Evolutionary conservation across 2,797 vertebrate species (phyloP).

Genomic region (Pipistrellus pygmaeus): DNA sequence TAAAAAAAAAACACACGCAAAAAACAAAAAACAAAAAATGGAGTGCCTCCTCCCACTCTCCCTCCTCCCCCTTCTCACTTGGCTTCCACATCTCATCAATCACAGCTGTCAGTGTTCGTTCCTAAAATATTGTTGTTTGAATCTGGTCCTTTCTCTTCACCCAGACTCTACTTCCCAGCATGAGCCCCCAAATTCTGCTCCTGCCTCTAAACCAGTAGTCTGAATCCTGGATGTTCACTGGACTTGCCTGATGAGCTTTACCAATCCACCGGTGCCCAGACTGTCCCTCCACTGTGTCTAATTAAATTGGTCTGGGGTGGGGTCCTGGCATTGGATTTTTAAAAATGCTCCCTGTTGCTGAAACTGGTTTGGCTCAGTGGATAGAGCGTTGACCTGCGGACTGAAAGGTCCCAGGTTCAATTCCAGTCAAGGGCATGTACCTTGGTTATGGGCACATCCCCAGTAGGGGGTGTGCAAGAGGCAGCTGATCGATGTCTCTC

Average conservation of each 20-base stretch:
- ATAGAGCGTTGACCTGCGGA: no score
- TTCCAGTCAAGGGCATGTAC: no score
- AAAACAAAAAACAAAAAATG: background rate
- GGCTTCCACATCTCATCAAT: conserved; percentile 30
- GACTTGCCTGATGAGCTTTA: background rate
- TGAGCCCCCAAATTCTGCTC: background rate
- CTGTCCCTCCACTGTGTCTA: background rate
- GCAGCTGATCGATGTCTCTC: no score
- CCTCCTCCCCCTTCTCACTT: background rate
- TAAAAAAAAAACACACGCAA: no score
- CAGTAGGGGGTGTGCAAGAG: no score
- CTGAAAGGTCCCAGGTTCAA: no score
- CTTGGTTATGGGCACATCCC: no score
- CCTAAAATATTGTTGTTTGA: conserved; percentile 9
- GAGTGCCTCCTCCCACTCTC: background rate
- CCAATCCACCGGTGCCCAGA: background rate
- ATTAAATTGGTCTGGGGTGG: background rate
- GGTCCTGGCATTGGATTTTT: background rate
- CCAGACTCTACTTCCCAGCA: background rate
- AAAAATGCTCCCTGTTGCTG: background rate
- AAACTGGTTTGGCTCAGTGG: no score
- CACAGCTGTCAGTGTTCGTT: conserved; percentile 33
- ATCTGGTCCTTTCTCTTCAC: background rate
- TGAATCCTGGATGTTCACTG: background rate
- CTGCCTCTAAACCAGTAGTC: background rate